Percentiles rank a stretch among this genome's conserved stretches.
Evolutionary conservation across 1,140 invertebrate genomes (phyloP).

Genomic region (Limonius californicus): DNA sequence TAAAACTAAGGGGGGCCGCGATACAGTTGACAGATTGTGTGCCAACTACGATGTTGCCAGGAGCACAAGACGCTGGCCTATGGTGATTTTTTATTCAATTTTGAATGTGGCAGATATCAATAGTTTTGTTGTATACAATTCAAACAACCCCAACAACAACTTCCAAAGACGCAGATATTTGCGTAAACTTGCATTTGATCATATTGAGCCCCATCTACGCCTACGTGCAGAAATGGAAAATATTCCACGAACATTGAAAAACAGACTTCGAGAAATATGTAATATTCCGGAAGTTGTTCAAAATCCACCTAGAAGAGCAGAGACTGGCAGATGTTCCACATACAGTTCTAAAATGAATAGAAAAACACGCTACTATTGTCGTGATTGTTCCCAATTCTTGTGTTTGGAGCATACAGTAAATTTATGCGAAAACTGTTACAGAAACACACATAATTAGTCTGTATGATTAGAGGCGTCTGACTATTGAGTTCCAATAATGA

Average conservation of each 20-base stretch:
- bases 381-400: neutral
- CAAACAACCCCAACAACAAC: neutral
- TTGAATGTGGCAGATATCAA: constrained; percentile 6
- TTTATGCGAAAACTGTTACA: neutral
- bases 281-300: neutral
- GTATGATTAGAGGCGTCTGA: too few species aligned
- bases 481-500: too few species aligned
- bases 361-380: neutral
- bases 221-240: neutral
- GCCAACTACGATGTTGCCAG: neutral
- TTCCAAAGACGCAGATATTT: neutral
- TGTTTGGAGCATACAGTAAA: neutral
- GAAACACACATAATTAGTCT: too few species aligned
- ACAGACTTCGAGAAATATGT: neutral
- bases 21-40: constrained; percentile 5
- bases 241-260: neutral
- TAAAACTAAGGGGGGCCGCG: constrained; percentile 4
- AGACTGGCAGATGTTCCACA: neutral
- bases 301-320: neutral
- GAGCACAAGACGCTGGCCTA: neutral
- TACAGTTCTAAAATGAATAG: neutral
- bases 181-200: neutral
- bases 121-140: neutral
- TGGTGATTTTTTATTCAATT: constrained; percentile 4
- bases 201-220: neutral